phyloP scores from a whole-genome alignment of 2,888 invertebrate genomes.

The Melolontha melolontha region DNA sequence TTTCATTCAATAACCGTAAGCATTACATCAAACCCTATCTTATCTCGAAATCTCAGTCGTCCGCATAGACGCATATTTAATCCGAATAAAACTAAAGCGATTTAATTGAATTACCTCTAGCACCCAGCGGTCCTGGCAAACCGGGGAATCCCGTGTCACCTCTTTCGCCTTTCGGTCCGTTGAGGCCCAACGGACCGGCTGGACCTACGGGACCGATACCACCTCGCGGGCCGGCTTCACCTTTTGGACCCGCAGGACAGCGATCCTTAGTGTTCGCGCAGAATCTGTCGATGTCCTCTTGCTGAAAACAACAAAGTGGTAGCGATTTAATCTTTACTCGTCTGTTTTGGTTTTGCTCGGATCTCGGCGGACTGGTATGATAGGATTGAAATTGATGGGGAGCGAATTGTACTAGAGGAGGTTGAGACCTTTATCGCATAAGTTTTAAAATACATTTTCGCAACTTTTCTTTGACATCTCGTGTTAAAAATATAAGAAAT shows the following conservation, averaged over 20 bases:
- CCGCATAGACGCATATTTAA: constrained; percentile 6
- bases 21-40: constrained; percentile 12
- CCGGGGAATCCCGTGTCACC: constrained; percentile 76
- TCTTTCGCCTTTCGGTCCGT: constrained; percentile 79
- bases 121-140: constrained; percentile 73
- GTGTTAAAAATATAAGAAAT: no score
- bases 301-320: constrained; percentile 67
- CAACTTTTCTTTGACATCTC: no score
- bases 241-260: constrained; percentile 76
- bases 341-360: background rate
- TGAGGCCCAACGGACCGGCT: constrained; percentile 73
- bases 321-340: constrained; percentile 5
- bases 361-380: no score
- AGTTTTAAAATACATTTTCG: no score
- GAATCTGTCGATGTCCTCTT: constrained; percentile 85
- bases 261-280: constrained; percentile 83
- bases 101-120: constrained; percentile 52
- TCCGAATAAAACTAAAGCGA: constrained; percentile 27
- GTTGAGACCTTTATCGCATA: no score
- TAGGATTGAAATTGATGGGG: background rate
- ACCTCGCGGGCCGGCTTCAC: constrained; percentile 67
- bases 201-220: constrained; percentile 51
- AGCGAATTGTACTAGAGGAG: background rate
- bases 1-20: constrained; percentile 22
- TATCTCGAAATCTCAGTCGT: constrained; percentile 2